phyloP scores from a whole-genome alignment of 2,888 invertebrate genomes.

The Acanthosepion pharaonis region DNA sequence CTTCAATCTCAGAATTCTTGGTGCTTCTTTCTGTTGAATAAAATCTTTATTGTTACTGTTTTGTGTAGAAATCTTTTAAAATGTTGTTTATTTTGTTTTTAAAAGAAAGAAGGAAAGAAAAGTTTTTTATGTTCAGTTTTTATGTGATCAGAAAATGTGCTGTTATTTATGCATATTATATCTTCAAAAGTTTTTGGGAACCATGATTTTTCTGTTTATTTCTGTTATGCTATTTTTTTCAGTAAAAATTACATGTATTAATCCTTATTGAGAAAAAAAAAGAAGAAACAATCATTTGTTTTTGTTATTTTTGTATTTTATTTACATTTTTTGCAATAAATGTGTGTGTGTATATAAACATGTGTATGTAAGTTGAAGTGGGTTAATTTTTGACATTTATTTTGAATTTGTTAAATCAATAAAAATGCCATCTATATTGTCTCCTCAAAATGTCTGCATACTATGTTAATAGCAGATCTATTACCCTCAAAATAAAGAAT shows the following conservation, averaged over 20 bases:
- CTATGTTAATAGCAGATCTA: too few species aligned
- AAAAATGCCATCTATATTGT: too few species aligned
- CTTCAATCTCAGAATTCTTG: not conserved
- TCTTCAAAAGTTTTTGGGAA: constrained; percentile 6
- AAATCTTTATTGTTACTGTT: not conserved
- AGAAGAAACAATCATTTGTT: not conserved
- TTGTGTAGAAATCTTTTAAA: not conserved
- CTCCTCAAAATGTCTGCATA: too few species aligned
- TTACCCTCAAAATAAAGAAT: too few species aligned
- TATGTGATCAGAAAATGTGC: constrained; percentile 2
- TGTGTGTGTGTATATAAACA: not conserved
- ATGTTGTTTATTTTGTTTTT: not conserved
- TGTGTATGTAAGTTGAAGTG: too few species aligned
- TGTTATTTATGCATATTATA: constrained; percentile 33
- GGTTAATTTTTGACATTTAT: not conserved
- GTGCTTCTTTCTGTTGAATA: not conserved
- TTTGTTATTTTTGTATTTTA: constrained; percentile 8
- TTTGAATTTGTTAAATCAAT: not conserved
- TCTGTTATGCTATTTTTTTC: not conserved
- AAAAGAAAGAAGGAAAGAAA: not conserved
- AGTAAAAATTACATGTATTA: not conserved
- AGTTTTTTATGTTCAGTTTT: not conserved
- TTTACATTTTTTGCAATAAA: not conserved
- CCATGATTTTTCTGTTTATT: constrained; percentile 7
- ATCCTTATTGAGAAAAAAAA: not conserved